These are phyloP conservation scores for Poecile montanus DNA, from an alignment of 2,797 vertebrate genomes.

Conservation along the genomic window DNA sequence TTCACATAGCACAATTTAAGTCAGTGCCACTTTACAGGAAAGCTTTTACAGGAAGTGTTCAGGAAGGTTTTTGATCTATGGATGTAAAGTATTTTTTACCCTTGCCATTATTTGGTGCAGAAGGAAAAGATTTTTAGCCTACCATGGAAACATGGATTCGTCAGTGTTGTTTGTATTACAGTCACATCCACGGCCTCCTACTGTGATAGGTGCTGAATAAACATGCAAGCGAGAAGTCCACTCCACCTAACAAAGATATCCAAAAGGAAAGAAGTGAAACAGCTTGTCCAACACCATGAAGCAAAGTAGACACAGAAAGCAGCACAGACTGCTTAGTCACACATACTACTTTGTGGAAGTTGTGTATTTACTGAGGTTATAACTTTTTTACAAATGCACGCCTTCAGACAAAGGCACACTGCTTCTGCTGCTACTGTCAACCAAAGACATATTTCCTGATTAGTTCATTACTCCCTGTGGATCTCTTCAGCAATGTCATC, in stretches of 20 bases:
- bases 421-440: not conserved
- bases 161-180: conserved; percentile 29
- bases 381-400: not conserved
- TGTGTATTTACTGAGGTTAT: not conserved
- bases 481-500: not conserved
- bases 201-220: conserved; percentile 45
- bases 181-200: conserved; percentile 43
- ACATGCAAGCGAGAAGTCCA: conserved; percentile 30
- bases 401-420: not conserved
- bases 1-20: conserved; percentile 25
- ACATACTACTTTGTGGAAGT: not conserved
- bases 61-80: conserved; percentile 52
- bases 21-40: conserved; percentile 13
- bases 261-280: not conserved
- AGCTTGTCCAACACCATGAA: not conserved
- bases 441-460: not conserved
- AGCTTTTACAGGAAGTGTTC: conserved; percentile 56
- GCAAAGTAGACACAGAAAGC: not conserved
- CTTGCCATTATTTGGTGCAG: conserved; percentile 42
- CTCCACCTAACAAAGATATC: not conserved
- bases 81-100: conserved; percentile 54
- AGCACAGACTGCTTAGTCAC: not conserved
- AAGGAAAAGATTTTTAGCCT: conserved; percentile 43
- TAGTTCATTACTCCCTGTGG: not conserved
- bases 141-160: conserved; percentile 40